Base-by-base conservation (phyloP, 1,140 invertebrate genomes). In the Portunus trituberculatus region DNA sequence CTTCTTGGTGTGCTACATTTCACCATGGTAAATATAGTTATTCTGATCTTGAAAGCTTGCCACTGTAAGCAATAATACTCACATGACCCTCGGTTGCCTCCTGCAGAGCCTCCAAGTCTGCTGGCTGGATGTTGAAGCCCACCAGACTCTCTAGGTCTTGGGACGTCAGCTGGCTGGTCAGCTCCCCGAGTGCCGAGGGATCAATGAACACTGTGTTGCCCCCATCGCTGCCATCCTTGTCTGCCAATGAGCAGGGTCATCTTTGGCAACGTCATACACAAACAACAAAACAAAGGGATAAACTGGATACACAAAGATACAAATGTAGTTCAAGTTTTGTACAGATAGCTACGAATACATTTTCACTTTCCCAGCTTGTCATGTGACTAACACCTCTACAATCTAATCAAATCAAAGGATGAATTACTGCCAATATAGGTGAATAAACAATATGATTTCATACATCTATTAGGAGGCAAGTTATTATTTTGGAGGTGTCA, bases 171-270 rank as follows among this genome's bases (percentile, higher is more conserved):
- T 96, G 95, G 32, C 89, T 90, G 0, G 95, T 82, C 90, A 93
- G 84, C 93, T 96, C 97, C 96, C 97, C 96, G 96, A 96, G 96
- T 96, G 95, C 87, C 8, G 95, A 93, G 28, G 95, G 87, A 86
- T 95, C 95, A 86, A 95, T 95, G 87, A 95, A 95, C 2, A 95
- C 95, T 3, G 95, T 95, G 45, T 93, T 95, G 28, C 92, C 52
- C 25, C 88, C 87, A 31, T 95, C 95, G 84, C 86, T 88, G 16
- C 92, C 91, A 88, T 95, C 94, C 45, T 92, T 95, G 90, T 95
- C 94, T 95, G 91, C 12, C 88, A 76, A 32, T 25, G 59, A 90
- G 46, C 29, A 87, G 16, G 7, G n/a, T n/a, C 67, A 76, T n/a
- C 67, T n/a, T n/a, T 25, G 67, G 20, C 6, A 76, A 76, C 20